These are phyloP conservation scores for Drosophila watanabei DNA, from an alignment of 1,140 invertebrate genomes.

Conservation along the genomic window DNA sequence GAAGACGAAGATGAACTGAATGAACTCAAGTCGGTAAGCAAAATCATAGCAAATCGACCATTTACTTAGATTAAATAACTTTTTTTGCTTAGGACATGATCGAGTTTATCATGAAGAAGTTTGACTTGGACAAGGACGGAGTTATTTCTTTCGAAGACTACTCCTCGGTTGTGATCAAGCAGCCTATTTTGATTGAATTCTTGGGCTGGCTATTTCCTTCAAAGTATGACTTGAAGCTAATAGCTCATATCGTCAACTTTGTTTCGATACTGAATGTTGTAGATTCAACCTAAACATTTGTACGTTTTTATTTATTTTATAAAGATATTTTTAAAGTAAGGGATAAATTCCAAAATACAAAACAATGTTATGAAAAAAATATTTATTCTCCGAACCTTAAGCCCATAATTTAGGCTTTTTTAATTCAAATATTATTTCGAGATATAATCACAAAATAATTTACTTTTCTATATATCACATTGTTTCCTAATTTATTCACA, in stretches of 20 bases:
- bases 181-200: constrained; percentile 90
- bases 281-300: neutral
- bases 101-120: constrained; percentile 91
- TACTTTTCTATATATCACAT: too few relatives aligned
- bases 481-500: too few relatives aligned
- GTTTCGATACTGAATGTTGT: constrained; percentile 13
- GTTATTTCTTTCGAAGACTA: constrained; percentile 91
- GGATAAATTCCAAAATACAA: neutral
- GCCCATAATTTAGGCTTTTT: too few relatives aligned
- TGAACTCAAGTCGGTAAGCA: constrained; percentile 31
- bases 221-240: constrained; percentile 8
- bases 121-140: constrained; percentile 93
- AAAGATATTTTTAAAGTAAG: neutral
- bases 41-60: neutral
- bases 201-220: constrained; percentile 92
- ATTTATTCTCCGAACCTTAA: too few relatives aligned
- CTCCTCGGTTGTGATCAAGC: constrained; percentile 88
- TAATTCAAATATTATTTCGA: too few relatives aligned
- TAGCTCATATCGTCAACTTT: constrained; percentile 46
- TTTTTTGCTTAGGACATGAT: constrained; percentile 30
- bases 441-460: too few relatives aligned
- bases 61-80: neutral
- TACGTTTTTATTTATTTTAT: too few relatives aligned
- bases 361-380: neutral
- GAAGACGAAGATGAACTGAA: constrained; percentile 56